Conservation (phyloP, 2,113 vertebrate genomes). For the Pelmatolapia mariae region DNA sequence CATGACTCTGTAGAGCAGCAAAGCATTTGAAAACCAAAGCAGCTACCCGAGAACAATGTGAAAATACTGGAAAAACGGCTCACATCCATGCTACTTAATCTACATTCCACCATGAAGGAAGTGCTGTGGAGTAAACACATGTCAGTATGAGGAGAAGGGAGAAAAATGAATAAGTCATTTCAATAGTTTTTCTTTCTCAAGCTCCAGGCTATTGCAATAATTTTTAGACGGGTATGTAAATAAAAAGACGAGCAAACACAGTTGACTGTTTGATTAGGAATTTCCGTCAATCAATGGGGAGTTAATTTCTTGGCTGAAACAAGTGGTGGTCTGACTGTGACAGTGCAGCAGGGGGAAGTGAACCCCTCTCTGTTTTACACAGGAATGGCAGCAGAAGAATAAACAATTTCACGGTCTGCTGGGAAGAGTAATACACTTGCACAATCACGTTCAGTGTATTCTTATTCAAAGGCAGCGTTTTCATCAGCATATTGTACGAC, state of each 20-base stretch:
- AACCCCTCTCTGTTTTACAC: slow-evolving; percentile 32
- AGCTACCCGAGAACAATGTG: not conserved
- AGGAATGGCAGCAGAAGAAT: slow-evolving; percentile 56
- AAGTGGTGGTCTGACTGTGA: slow-evolving; percentile 1
- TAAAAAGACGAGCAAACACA: slow-evolving; percentile 6
- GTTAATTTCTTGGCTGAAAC: slow-evolving; percentile 38
- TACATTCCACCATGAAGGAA: not conserved
- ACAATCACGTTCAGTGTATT: slow-evolving; percentile 9
- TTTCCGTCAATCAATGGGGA: slow-evolving; percentile 42
- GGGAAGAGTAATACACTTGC: slow-evolving; percentile 21
- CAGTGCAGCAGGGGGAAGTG: not conserved
- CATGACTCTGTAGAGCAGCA: not conserved
- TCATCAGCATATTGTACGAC: not conserved
- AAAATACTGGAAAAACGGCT: not conserved
- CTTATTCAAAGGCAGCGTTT: slow-evolving; percentile 12
- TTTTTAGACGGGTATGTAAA: not conserved
- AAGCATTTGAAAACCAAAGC: not conserved
- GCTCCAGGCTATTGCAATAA: not conserved
- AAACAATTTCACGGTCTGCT: slow-evolving; percentile 66
- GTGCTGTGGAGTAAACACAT: not conserved
- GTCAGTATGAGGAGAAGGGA: not conserved
- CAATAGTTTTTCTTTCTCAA: not conserved
- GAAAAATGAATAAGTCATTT: not conserved
- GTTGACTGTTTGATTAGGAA: slow-evolving; percentile 15
- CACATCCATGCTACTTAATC: not conserved